These are phyloP conservation scores for Cephalophus harveyi DNA, from an alignment of 2,113 vertebrate genomes.

Conservation along the genomic window DNA sequence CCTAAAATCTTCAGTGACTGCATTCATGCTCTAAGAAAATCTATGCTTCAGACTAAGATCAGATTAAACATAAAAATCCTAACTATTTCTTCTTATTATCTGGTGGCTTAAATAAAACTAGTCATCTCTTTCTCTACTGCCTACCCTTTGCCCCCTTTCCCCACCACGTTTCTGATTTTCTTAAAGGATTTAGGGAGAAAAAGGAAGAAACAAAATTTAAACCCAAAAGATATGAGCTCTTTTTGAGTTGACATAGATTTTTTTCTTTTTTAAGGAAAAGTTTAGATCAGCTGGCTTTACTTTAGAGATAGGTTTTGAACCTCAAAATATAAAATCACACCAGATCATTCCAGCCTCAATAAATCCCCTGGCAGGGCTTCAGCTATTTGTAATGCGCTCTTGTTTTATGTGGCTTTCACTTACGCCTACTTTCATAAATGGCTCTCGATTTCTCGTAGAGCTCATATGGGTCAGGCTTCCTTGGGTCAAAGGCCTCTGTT, in stretches of 20 bases:
- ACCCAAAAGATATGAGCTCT: conserved; percentile 22
- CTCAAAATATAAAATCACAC: conserved; percentile 44
- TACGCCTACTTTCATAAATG: conserved; percentile 99
- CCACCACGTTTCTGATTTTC: background rate
- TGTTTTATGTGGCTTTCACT: conserved; percentile 83
- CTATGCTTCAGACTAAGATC: background rate
- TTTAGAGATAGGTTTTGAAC: conserved; percentile 47
- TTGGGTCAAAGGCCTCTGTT: conserved; percentile 93
- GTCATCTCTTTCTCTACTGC: background rate
- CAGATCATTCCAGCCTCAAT: conserved; percentile 40
- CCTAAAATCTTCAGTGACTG: background rate
- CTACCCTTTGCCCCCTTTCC: fast-evolving
- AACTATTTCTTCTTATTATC: conserved; percentile 10
- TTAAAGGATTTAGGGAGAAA: background rate
- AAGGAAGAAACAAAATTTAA: background rate
- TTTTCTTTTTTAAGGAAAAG: background rate
- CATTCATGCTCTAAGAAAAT: background rate
- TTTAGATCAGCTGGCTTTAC: conserved; percentile 12
- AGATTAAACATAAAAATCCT: background rate
- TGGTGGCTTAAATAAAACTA: conserved; percentile 30
- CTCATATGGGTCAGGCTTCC: conserved; percentile 96
- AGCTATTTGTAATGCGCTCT: conserved; percentile 29
- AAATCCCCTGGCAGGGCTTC: background rate
- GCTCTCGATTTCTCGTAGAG: conserved; percentile 98
- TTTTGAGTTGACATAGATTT: conserved; percentile 10